Conservation (phyloP, 2,888 invertebrate genomes). For the Heliconius aoede region DNA sequence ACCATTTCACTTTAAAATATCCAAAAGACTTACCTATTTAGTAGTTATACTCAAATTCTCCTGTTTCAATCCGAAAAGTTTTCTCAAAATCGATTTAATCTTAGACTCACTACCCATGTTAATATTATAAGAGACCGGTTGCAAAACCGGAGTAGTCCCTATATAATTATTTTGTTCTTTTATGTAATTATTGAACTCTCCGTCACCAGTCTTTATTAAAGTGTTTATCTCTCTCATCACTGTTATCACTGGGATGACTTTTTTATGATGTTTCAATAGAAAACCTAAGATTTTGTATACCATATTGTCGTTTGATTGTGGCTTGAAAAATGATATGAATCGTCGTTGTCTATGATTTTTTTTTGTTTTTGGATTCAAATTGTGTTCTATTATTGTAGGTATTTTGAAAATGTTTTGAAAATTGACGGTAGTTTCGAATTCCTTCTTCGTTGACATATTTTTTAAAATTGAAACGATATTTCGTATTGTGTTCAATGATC, state of each 20-base stretch:
- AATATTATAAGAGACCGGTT: conserved; percentile 59
- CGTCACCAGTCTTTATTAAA: conserved; percentile 63
- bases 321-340: conserved; percentile 59
- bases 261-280: conserved; percentile 59
- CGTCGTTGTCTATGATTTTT: conserved; percentile 57
- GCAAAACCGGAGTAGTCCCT: conserved; percentile 52
- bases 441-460: not conserved
- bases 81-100: conserved; percentile 60
- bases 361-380: not conserved
- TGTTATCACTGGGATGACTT: conserved; percentile 63
- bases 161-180: conserved; percentile 68
- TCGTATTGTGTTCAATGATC: not conserved
- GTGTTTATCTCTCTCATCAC: conserved; percentile 71
- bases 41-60: conserved; percentile 62
- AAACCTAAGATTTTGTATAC: conserved; percentile 63
- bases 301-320: conserved; percentile 57
- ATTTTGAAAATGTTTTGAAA: not conserved
- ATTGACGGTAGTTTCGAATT: not conserved
- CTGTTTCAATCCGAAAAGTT: conserved; percentile 59
- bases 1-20: not conserved
- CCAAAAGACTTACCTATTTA: conserved; percentile 43
- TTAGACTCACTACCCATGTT: conserved; percentile 62
- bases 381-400: not conserved
- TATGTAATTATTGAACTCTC: conserved; percentile 62
- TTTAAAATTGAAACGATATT: not conserved